Base-by-base conservation (phyloP, 2,113 vertebrate genomes). In the Excalfactoria chinensis region DNA sequence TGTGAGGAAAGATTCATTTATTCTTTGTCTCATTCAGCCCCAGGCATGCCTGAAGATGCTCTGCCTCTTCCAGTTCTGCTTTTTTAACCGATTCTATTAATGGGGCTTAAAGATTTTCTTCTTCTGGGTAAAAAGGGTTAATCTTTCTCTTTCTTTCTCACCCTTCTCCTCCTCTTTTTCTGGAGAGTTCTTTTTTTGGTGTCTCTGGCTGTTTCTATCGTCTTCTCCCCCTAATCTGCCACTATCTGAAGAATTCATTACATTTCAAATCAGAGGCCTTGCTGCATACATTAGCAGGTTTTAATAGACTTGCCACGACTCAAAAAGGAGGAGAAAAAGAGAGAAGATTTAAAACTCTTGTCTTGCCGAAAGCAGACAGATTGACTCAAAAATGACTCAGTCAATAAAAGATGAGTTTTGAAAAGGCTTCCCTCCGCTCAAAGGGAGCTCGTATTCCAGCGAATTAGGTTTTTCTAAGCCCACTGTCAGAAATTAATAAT, bases 351-450 rank as follows among this genome's bases (percentile, higher is more conserved):
- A 97, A 97, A 97, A 94, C 97, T 96, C 97, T 97, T 94, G 95
- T 98, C 97, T 97, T 95, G 88, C 97, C 77, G 34, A 96, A 96
- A 97, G 97, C 97, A 97, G 97, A 96, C 97, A 97, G 97, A 97
- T 97, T 97, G 97, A 97, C 97, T 97, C 72, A 72, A 89, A 96
- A 97, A 97, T 95, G 96, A 97, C 94, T 97, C 84, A 84, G 97
- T 98, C 97, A 96, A 97, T 98, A 97, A 97, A 97, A 97, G 96
- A 98, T 97, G 97, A 97, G 96, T 95, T 96, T 93, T 95, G 95
- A 95, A 96, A 96, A 97, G 96, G 81, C 90, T 91, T 94, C 90
- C 90, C 96, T 96, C 78, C 7, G 73, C 96, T 93, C 92, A 97
- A 95, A 97, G 85, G 89, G 92, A 96, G 93, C 90, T 89, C 63